Percentiles rank a stretch among this genome's conserved stretches.
These are phyloP conservation scores for Petaurus breviceps DNA, from an alignment of 2,113 vertebrate genomes.

Conservation along the genomic window DNA sequence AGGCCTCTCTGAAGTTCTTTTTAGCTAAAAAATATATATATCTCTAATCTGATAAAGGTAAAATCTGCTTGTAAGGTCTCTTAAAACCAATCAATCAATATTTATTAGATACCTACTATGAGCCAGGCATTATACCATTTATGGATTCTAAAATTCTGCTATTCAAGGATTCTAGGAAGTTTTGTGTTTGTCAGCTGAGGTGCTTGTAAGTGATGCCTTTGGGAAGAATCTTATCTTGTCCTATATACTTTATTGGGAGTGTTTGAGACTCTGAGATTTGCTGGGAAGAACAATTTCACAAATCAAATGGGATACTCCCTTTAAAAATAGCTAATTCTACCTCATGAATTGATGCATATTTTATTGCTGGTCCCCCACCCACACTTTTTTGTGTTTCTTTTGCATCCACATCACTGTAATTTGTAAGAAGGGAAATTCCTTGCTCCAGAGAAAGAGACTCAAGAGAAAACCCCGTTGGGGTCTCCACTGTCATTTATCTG, in stretches of 20 bases:
- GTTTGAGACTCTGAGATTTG: background rate
- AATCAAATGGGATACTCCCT: background rate
- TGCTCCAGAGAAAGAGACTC: conserved; percentile 4
- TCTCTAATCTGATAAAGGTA: background rate
- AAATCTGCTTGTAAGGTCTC: background rate
- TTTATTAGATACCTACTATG: background rate
- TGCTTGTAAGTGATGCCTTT: background rate
- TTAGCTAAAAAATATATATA: background rate
- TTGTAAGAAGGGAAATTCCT: conserved; percentile 11
- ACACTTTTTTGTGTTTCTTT: conserved; percentile 25
- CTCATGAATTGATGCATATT: background rate
- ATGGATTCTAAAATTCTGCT: background rate
- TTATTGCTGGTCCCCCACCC: background rate
- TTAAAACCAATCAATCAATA: background rate
- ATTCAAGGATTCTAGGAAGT: background rate
- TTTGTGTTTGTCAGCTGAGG: background rate
- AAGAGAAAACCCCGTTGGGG: conserved; percentile 24
- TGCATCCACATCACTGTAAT: conserved; percentile 10
- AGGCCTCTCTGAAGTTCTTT: conserved; percentile 21
- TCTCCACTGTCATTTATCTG: conserved; percentile 15
- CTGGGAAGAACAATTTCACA: background rate
- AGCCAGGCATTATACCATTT: background rate
- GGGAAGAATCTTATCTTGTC: background rate
- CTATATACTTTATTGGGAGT: background rate
- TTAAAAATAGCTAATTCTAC: background rate